phyloP scores from a whole-genome alignment of 37 sponge, comb jelly and placozoan genomes.

The Diacarnus erythraeanus region DNA sequence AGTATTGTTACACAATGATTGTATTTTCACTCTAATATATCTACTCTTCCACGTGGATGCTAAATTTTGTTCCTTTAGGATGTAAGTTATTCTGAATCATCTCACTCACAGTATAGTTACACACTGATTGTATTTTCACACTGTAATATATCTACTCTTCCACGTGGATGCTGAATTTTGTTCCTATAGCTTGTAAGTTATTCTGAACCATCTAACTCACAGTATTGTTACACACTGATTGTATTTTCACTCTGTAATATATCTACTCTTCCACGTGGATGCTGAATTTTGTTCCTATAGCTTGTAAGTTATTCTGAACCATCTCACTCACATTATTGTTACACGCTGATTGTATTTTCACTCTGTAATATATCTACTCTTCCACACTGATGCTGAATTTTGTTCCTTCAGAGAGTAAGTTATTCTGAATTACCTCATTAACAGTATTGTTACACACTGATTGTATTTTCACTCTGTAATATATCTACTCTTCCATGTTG shows the following conservation, averaged over 20 bases:
- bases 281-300: background rate
- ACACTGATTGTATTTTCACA: too few relatives aligned
- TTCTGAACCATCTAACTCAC: background rate
- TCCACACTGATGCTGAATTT: background rate
- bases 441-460: background rate
- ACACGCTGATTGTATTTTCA: background rate
- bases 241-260: background rate
- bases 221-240: background rate
- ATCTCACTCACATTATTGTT: background rate
- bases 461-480: background rate
- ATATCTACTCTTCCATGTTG: background rate
- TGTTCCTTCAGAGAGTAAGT: background rate
- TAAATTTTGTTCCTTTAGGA: too few relatives aligned
- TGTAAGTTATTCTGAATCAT: too few relatives aligned
- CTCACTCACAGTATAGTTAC: too few relatives aligned
- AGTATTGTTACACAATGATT: too few relatives aligned
- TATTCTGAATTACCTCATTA: background rate
- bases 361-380: too few relatives aligned
- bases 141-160: background rate
- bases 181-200: background rate
- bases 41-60: too few relatives aligned
- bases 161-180: background rate
- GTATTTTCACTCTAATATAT: too few relatives aligned
- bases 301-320: background rate
- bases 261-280: background rate